These are phyloP conservation scores for Gymnarchus niloticus DNA, from an alignment of 2,113 vertebrate species.

Conservation along the genomic window DNA sequence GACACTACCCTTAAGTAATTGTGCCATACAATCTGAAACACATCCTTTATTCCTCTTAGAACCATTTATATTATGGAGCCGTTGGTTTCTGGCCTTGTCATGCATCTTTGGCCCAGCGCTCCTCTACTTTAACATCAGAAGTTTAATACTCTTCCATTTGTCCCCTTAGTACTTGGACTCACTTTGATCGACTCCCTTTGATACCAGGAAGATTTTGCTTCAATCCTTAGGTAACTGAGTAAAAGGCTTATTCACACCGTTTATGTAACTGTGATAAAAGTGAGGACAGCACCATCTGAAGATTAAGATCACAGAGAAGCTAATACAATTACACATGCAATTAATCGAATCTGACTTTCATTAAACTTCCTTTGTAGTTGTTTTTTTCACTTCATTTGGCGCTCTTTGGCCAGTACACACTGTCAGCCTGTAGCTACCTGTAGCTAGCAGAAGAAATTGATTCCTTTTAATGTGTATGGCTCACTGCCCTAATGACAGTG, in stretches of 20 bases:
- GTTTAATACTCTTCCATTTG: neutral
- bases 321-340: neutral
- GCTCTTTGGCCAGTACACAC: neutral
- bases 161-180: neutral
- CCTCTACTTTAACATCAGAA: slow-evolving; percentile 11
- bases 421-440: neutral
- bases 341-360: neutral
- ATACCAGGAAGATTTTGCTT: neutral
- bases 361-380: neutral
- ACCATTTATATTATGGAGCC: neutral
- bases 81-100: neutral
- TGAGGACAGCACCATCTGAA: too few relatives aligned
- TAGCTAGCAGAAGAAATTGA: neutral
- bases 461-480: neutral
- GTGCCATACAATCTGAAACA: neutral
- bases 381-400: too few relatives aligned
- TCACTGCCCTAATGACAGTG: neutral
- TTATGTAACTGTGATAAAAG: neutral
- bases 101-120: neutral
- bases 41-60: neutral
- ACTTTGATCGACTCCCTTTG: slow-evolving; percentile 7
- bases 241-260: neutral
- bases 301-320: neutral
- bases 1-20: neutral
- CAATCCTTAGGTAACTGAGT: neutral